phyloP scores from a whole-genome alignment of 1,140 invertebrate genomes.

The Drosophila albomicans region DNA sequence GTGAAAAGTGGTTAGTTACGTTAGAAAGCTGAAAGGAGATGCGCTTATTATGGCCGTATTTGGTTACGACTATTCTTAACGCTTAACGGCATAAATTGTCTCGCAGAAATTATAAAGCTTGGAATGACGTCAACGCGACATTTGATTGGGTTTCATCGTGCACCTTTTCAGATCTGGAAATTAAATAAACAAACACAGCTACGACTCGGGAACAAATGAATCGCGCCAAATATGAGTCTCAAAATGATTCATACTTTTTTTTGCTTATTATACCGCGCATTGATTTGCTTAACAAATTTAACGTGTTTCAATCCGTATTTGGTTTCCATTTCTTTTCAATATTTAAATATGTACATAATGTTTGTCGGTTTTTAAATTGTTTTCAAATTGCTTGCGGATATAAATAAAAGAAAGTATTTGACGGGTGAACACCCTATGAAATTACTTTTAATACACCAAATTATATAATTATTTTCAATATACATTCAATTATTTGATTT shows the following conservation, averaged over 20 bases:
- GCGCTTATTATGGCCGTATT: conserved; percentile 69
- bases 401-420: no score
- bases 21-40: conserved; percentile 65
- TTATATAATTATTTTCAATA: no score
- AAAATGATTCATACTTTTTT: conserved; percentile 8
- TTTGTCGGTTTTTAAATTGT: neutral
- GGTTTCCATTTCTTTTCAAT: conserved; percentile 8
- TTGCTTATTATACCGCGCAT: conserved; percentile 1
- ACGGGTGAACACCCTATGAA: no score
- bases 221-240: conserved; percentile 18
- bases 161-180: conserved; percentile 36
- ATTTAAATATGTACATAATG: neutral
- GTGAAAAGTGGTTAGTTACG: conserved; percentile 18
- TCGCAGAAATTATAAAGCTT: neutral
- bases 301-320: conserved; percentile 5
- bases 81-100: conserved; percentile 43
- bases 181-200: conserved; percentile 15
- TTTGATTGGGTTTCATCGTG: conserved; percentile 35
- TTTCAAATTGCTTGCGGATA: no score
- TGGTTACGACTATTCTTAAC: conserved; percentile 44
- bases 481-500: no score
- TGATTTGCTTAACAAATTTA: conserved; percentile 19
- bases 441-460: no score
- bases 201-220: conserved; percentile 18
- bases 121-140: conserved; percentile 32